Base-by-base conservation (phyloP, 2,113 vertebrate genomes). In the Pipa parva region DNA sequence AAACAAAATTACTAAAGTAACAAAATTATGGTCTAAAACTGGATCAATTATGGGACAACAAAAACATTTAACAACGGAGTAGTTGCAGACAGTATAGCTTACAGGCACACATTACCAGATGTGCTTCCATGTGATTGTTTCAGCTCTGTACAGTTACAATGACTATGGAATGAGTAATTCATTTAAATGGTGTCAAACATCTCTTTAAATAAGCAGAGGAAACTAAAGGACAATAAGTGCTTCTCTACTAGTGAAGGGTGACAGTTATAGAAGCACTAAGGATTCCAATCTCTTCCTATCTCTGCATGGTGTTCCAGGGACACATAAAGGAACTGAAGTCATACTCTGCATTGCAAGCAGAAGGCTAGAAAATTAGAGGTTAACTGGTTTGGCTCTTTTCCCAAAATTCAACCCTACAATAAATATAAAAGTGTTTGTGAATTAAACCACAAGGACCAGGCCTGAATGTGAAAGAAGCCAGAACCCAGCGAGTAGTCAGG, bases 391-490 rank as follows among this genome's bases (percentile, higher is more conserved):
- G 57, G 57, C 50, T 45, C 1, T 22, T 24, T 22, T 65, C 20
- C 27, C 52, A 48, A 57, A 63, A 24, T 33, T 9, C 21, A 9
- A 5, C 20, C 52, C 15, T 24, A 13, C 13, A 21, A 46, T 24
- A 65, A 65, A 65, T 15, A 65, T 48, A 42, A 57, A 65, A 48
- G 11, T 22, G 15, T n/a, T 46, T 57, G 18, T 33, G 28, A 57
- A 65, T 57, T 31, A 45, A 65, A 65, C 63, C 63, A 46, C 26
- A 56, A 65, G 51, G 37, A 65, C 63, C 56, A 57, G 63, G 20
- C 20, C n/a, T 21, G 18, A 26, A 31, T 57, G 46, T n/a, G 25
- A 48, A 51, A 31, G 36, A 18, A 56, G 37, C 63, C 63, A 65
- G 27, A 21, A 56, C 25, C 3, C 51, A 46, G 63, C 51, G n/a